Evolutionary conservation across 2,113 vertebrate genomes (phyloP), one percentile per base, ranked within the genome.

Genomic region (Eonycteris spelaea): DNA sequence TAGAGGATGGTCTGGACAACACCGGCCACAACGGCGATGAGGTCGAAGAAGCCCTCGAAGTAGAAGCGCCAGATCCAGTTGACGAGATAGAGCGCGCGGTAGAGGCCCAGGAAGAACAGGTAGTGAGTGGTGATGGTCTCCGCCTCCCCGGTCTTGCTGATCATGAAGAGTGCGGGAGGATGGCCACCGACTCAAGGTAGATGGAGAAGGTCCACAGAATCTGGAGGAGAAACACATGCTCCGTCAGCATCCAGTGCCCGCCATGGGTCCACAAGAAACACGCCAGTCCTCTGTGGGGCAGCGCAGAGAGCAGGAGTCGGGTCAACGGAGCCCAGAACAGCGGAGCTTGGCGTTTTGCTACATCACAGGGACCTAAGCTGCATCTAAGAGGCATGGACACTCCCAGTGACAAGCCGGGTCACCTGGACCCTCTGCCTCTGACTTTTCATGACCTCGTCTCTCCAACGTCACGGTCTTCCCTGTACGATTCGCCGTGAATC

Each of bases 21-120:
- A 30, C 99, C 99, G 10, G 99, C 99, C 59, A 99, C 99, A 24
- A 99, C 99, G 59, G 99, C 99, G 45, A 99, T 99, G 99, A 99
- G 99, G 98, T 99, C 99, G 35, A 99, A 99, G 98, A 99, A 99
- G 10, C 99, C 99, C 98, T 99, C 99, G 2, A 99, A 99, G 98
- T 99, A 99, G 98, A 99, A 99, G 98, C 99, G 99, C 99, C 99
- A 99, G 98, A 99, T 99, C 99, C 99, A 99, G 98, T 99, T 99
- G 98, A 99, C 98, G 24, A 99, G 99, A 97, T 99, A 99, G 85
- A 99, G 98, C 91, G 99, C 99, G 87, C 99, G 99, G 98, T 99
- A 99, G 97, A 99, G 99, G 79, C 99, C 99, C 98, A 99, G 97
- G 98, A 99, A 99, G 98, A 99, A 99, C 98, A 99, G 99, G 95